Conservation (phyloP, 2,113 vertebrate species). For the Arvicanthis niloticus region DNA sequence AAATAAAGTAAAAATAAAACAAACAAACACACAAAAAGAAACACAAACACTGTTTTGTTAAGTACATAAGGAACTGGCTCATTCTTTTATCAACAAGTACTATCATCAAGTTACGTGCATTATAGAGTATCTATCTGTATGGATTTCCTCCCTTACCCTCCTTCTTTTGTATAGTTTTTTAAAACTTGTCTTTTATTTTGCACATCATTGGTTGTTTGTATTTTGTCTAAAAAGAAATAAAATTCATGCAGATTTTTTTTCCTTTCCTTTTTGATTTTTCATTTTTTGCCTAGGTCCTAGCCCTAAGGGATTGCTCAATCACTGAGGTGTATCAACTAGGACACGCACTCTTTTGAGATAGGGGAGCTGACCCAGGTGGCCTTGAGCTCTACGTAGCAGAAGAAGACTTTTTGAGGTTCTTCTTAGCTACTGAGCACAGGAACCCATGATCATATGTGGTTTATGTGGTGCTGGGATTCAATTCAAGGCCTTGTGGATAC, state of each 20-base stretch:
- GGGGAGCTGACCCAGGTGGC: neutral
- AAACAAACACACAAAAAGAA: too few species aligned
- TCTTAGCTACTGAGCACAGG: neutral
- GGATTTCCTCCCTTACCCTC: neutral
- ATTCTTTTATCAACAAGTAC: neutral
- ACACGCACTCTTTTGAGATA: neutral
- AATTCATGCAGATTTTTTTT: neutral
- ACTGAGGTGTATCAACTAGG: neutral
- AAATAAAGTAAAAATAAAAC: too few species aligned
- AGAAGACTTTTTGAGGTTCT: neutral
- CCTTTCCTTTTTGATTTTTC: neutral
- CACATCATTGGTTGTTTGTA: neutral
- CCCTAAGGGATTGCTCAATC: neutral
- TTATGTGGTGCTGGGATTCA: neutral
- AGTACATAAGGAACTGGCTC: neutral
- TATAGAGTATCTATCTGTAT: neutral
- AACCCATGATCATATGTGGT: neutral
- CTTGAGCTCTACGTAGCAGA: neutral
- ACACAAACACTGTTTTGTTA: neutral
- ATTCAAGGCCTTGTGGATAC: neutral
- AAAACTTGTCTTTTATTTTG: neutral
- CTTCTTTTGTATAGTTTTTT: neutral
- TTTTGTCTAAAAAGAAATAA: neutral
- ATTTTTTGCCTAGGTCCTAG: neutral
- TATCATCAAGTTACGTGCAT: neutral